phyloP scores from a whole-genome alignment of 2,888 invertebrate species.

The Drosophila fulvimacula region DNA sequence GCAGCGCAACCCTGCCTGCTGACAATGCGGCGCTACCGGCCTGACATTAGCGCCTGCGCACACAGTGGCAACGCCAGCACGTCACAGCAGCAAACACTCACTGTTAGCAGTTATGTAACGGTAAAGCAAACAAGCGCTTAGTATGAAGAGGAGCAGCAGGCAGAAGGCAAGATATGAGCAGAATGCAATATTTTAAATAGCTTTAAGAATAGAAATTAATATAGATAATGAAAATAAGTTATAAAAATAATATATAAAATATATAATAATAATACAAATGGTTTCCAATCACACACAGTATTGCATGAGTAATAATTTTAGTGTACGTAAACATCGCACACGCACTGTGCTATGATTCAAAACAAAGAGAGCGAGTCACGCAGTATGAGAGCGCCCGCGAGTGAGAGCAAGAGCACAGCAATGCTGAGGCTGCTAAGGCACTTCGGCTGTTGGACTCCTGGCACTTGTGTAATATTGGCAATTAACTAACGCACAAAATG shows the following conservation, averaged over 20 bases:
- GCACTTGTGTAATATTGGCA: slow-evolving; percentile 80
- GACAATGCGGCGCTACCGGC: slow-evolving; percentile 55
- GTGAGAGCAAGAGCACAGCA: slow-evolving; percentile 35
- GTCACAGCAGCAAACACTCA: slow-evolving; percentile 42
- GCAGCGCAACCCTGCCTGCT: slow-evolving; percentile 44
- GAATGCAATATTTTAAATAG: fast-evolving
- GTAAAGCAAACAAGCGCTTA: neutral
- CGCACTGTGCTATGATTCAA: slow-evolving; percentile 36
- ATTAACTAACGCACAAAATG: slow-evolving; percentile 72
- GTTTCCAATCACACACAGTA: neutral
- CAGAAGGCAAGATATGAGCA: neutral
- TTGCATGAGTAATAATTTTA: neutral
- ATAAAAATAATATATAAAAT: too few species aligned
- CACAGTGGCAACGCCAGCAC: slow-evolving; percentile 29
- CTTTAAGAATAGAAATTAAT: neutral
- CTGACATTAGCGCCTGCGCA: slow-evolving; percentile 50
- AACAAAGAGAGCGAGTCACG: slow-evolving; percentile 20
- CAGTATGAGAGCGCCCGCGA: slow-evolving; percentile 12
- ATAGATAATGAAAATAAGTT: neutral
- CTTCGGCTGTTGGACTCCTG: slow-evolving; percentile 42
- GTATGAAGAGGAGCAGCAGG: neutral
- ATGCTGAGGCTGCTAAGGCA: slow-evolving; percentile 52
- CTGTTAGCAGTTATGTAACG: slow-evolving; percentile 45
- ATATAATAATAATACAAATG: neutral
- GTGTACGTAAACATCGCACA: slow-evolving; percentile 29